These are phyloP conservation scores for Pterocles orientalis DNA, from an alignment of 2,113 vertebrate species.

Conservation along the genomic window DNA sequence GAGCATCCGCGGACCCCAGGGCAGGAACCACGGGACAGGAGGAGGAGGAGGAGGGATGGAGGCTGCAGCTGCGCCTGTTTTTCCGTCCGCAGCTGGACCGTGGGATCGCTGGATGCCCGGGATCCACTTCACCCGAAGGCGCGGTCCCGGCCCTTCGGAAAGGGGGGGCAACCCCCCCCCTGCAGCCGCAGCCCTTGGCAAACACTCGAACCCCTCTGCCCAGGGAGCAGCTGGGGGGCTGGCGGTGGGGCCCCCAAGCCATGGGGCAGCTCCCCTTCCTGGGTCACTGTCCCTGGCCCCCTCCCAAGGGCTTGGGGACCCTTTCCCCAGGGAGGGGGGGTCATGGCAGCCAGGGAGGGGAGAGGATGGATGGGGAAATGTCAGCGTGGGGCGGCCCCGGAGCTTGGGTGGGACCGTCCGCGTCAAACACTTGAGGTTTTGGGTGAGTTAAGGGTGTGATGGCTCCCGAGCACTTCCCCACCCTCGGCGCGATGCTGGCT, in stretches of 20 bases:
- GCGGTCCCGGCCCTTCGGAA: not conserved
- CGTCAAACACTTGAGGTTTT: not conserved
- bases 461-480: not conserved
- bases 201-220: not conserved
- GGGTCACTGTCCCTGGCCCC: accelerated
- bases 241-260: accelerated
- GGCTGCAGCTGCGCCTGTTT: not conserved
- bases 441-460: not conserved
- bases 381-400: not conserved
- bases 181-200: not conserved
- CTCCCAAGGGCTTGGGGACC: not conserved
- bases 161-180: not conserved
- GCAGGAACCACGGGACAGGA: not conserved
- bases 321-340: not conserved
- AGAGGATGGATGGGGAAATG: not conserved
- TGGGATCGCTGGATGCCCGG: constrained; percentile 18
- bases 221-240: not conserved
- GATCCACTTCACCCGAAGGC: constrained; percentile 42
- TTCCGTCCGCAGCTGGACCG: not conserved
- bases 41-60: not conserved
- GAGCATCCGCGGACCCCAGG: not conserved
- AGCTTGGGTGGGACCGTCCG: not conserved
- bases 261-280: accelerated
- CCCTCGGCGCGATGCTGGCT: not conserved
- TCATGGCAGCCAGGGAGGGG: too few relatives aligned